Percentiles rank a stretch among this genome's conserved stretches.
Evolutionary conservation across 2,113 vertebrate genomes (phyloP).

Genomic region (Chroicocephalus ridibundus): DNA sequence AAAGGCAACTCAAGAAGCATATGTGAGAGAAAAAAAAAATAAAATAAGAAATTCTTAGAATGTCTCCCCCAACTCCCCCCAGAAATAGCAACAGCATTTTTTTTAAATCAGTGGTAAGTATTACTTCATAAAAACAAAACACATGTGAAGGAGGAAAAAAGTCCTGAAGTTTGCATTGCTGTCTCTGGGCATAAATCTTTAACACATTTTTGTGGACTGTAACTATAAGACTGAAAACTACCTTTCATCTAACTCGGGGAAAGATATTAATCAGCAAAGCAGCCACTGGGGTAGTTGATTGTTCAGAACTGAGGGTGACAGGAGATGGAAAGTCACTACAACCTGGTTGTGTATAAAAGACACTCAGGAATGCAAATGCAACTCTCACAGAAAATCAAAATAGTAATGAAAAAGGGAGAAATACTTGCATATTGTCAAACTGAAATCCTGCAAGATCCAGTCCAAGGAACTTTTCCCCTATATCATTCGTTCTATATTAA

Average conservation of each 20-base stretch:
- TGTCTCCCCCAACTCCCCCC: rapidly evolving
- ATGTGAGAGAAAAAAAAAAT: background rate
- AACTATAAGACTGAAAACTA: background rate
- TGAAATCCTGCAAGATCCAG: background rate
- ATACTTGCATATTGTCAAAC: background rate
- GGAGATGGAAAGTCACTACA: background rate
- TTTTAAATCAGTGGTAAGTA: background rate
- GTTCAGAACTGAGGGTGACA: background rate
- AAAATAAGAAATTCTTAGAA: background rate
- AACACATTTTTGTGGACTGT: background rate
- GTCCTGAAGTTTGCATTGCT: background rate
- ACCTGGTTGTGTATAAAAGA: background rate
- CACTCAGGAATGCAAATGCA: background rate
- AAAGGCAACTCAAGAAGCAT: background rate
- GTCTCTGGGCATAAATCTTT: background rate
- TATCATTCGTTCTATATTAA: background rate
- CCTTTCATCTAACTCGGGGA: background rate
- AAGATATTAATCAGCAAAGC: background rate
- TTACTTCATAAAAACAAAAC: background rate
- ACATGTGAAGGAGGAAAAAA: background rate
- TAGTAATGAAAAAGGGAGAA: background rate
- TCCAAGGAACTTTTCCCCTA: background rate
- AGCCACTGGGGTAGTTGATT: background rate
- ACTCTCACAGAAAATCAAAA: background rate
- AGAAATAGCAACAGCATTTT: background rate